Evolutionary conservation across 2,888 invertebrate species (phyloP).

Genomic region (Ceramica pisi): DNA sequence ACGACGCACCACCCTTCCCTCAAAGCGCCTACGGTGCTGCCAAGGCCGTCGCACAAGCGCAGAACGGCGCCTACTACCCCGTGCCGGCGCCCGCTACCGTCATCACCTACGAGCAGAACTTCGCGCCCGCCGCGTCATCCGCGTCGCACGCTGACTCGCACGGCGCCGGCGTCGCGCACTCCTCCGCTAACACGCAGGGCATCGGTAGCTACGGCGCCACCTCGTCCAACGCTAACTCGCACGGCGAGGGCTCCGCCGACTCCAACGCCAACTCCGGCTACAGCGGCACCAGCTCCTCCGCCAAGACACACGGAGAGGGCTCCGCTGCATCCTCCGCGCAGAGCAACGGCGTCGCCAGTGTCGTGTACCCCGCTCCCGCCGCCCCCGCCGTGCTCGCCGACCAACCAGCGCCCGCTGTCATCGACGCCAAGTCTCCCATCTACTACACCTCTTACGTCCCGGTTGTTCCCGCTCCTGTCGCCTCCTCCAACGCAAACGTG

Average conservation of each 20-base stretch:
- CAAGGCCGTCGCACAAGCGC: constrained; percentile 65
- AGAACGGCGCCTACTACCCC: constrained; percentile 75
- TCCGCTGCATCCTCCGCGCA: constrained; percentile 78
- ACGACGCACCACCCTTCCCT: constrained; percentile 36
- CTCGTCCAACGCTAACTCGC: constrained; percentile 78
- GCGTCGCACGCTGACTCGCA: constrained; percentile 75
- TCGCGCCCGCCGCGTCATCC: constrained; percentile 70
- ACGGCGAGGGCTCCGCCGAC: constrained; percentile 76
- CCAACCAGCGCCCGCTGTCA: constrained; percentile 66
- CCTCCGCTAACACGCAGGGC: constrained; percentile 78
- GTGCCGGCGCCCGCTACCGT: constrained; percentile 81
- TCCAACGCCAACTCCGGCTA: constrained; percentile 78
- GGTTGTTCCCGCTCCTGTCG: constrained; percentile 62
- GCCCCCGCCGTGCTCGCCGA: constrained; percentile 44
- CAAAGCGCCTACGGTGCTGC: constrained; percentile 57
- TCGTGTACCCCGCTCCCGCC: constrained; percentile 63
- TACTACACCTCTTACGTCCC: constrained; percentile 72
- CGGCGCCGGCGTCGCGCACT: constrained; percentile 77
- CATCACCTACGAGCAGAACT: constrained; percentile 83
- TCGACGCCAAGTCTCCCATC: constrained; percentile 76
- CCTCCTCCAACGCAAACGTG: constrained; percentile 79
- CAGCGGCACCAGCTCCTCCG: constrained; percentile 75
- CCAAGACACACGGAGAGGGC: constrained; percentile 76
- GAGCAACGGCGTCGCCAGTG: constrained; percentile 66
- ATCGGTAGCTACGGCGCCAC: constrained; percentile 75